Conservation (phyloP, 1,140 invertebrate genomes). For the Neotoxoptera formosana region DNA sequence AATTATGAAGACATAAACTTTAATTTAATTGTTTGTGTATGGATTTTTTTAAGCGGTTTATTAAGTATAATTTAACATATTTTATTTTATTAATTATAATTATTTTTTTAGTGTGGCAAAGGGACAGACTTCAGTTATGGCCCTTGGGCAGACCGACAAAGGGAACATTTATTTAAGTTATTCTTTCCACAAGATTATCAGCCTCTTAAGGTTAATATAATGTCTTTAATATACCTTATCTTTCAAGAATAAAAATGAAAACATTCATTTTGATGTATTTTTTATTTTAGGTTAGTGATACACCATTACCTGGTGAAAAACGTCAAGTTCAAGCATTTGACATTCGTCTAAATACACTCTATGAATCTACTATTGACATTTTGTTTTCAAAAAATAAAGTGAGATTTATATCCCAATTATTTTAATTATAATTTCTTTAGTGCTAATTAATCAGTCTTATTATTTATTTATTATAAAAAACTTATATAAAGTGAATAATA, state of each 20-base stretch:
- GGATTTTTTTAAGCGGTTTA: not conserved
- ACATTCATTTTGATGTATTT: constrained; percentile 53
- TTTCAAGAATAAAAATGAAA: not conserved
- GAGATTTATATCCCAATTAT: constrained; percentile 56
- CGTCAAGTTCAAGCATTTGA: constrained; percentile 91
- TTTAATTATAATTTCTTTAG: constrained; percentile 27
- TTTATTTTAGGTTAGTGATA: constrained; percentile 71
- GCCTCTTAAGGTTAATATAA: constrained; percentile 61
- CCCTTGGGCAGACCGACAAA: constrained; percentile 96
- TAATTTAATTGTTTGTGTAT: no score
- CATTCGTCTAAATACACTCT: constrained; percentile 86
- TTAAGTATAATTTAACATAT: not conserved
- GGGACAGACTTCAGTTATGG: constrained; percentile 98
- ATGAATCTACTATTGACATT: constrained; percentile 93
- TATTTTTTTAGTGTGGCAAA: constrained; percentile 78
- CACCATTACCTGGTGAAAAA: constrained; percentile 84
- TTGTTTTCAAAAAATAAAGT: constrained; percentile 93
- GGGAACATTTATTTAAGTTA: constrained; percentile 94
- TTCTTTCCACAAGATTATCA: constrained; percentile 87
- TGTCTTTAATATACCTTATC: constrained; percentile 28
- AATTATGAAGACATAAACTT: no score
- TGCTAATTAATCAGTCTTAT: not conserved
- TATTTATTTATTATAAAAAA: constrained; percentile 9
- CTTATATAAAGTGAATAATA: not conserved
- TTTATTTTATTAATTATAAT: not conserved